Conservation (phyloP, 1,140 invertebrate species). For the Drosophila ananassae region DNA sequence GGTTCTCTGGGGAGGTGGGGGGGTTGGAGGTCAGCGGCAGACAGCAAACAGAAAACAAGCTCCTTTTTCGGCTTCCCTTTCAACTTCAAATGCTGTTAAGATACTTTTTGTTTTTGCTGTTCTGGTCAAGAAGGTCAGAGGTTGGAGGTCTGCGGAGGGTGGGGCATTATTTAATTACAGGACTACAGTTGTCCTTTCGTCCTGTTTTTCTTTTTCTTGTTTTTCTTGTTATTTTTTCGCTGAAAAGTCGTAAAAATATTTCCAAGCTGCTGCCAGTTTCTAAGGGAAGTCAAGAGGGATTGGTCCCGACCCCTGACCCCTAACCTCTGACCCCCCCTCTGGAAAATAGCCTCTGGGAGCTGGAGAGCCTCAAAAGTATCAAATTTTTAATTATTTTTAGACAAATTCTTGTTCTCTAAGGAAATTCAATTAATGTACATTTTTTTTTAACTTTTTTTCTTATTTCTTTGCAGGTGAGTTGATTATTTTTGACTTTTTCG, state of each 20-base stretch:
- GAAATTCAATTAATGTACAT: constrained; percentile 55
- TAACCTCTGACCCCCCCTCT: no score
- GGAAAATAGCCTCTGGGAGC: constrained; percentile 67
- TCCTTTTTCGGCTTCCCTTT: constrained; percentile 41
- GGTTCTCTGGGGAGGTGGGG: constrained; percentile 7
- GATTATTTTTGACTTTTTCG: background rate
- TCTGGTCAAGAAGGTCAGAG: constrained; percentile 15
- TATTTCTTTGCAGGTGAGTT: constrained; percentile 64
- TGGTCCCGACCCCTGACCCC: constrained; percentile 39
- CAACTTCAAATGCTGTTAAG: constrained; percentile 74
- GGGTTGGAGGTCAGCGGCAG: constrained; percentile 16
- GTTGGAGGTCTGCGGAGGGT: constrained; percentile 4
- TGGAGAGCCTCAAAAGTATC: constrained; percentile 57
- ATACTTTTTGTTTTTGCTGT: constrained; percentile 53
- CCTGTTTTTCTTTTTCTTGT: constrained; percentile 1
- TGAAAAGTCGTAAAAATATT: constrained; percentile 62
- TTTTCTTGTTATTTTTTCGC: constrained; percentile 19
- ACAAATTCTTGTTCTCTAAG: background rate
- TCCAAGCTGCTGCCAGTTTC: constrained; percentile 39
- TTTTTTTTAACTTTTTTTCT: constrained; percentile 20
- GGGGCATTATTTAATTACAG: constrained; percentile 53
- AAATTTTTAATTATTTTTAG: constrained; percentile 70
- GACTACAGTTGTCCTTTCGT: constrained; percentile 40
- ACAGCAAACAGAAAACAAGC: constrained; percentile 11
- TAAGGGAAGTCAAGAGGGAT: background rate